Percentiles rank a stretch among this genome's conserved stretches.
Evolutionary conservation across 2,888 invertebrate species (phyloP).

Genomic region (Protonemura montana): DNA sequence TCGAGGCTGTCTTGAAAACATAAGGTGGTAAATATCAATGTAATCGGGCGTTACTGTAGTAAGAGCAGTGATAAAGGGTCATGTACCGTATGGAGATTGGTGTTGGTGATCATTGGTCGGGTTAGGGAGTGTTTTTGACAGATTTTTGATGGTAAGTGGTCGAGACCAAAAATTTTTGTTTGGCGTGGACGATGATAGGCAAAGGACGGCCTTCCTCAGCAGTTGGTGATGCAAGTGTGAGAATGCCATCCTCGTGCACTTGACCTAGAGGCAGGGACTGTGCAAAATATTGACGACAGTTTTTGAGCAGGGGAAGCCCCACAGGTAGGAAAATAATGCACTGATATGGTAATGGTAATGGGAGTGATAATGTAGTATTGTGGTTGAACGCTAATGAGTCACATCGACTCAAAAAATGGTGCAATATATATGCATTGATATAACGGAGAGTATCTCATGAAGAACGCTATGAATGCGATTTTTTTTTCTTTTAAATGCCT

Average conservation of each 20-base stretch:
- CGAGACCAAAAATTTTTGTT: not conserved
- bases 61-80: not conserved
- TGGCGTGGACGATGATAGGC: not conserved
- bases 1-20: conserved; percentile 43
- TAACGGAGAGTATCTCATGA: too few species aligned
- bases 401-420: too few species aligned
- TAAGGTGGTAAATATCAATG: not conserved
- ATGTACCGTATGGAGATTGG: not conserved
- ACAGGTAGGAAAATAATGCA: too few species aligned
- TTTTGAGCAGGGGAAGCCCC: not conserved
- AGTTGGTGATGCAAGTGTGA: conserved; percentile 39
- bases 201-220: conserved; percentile 41
- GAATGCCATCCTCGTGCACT: conserved; percentile 33
- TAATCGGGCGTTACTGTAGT: not conserved
- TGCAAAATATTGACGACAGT: not conserved
- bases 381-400: too few species aligned
- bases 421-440: too few species aligned
- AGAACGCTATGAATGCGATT: too few species aligned
- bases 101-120: not conserved
- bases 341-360: too few species aligned
- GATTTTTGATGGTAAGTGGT: not conserved
- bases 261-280: conserved; percentile 35
- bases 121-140: not conserved
- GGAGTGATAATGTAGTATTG: too few species aligned
- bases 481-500: too few species aligned